These are phyloP conservation scores for Mormyrus proboscirostris DNA, from an alignment of 2,797 vertebrate species.

Conservation along the genomic window DNA sequence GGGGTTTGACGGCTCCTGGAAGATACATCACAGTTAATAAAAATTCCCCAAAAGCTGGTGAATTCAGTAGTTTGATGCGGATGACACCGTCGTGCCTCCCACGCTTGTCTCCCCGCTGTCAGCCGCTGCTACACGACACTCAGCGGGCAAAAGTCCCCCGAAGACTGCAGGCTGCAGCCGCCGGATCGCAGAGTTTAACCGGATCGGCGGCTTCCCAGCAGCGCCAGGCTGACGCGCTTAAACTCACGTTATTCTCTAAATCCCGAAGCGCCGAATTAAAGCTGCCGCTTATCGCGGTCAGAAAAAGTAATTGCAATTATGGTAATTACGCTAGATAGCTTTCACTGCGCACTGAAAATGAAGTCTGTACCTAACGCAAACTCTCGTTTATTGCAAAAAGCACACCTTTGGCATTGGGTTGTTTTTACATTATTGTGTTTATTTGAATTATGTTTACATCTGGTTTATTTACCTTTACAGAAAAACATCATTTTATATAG, in stretches of 20 bases:
- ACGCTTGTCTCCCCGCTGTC: background rate
- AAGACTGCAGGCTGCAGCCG: background rate
- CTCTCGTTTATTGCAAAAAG: background rate
- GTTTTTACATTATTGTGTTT: background rate
- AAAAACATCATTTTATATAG: background rate
- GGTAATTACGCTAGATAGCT: conserved; percentile 16
- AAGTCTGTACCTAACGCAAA: conserved; percentile 4
- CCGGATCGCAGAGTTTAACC: background rate
- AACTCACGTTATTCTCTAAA: background rate
- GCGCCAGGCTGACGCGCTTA: background rate
- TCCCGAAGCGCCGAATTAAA: background rate
- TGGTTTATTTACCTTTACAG: background rate
- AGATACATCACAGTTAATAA: background rate
- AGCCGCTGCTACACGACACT: background rate
- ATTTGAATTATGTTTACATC: background rate
- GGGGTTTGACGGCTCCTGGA: background rate
- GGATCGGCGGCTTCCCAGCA: background rate
- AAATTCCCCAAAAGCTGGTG: background rate
- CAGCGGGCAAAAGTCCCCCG: background rate
- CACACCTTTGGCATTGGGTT: background rate
- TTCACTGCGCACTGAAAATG: conserved; percentile 1
- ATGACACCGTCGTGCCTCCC: background rate
- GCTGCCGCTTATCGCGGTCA: background rate
- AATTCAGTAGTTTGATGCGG: background rate
- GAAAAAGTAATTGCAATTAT: conserved; percentile 13